Evolutionary conservation across 2,888 invertebrate genomes (phyloP).

Genomic region (Drosophila multiciliata): DNA sequence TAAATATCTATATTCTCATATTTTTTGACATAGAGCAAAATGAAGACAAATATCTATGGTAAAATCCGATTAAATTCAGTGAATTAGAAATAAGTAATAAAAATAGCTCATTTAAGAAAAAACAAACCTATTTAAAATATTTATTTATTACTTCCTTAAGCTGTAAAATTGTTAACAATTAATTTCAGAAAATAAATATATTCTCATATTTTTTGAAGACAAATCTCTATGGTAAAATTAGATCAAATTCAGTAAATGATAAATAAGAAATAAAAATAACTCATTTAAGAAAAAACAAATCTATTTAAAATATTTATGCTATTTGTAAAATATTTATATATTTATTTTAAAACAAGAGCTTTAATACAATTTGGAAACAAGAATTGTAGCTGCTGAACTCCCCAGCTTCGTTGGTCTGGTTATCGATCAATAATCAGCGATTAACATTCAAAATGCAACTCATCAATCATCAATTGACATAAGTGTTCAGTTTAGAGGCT

Average conservation of each 20-base stretch:
- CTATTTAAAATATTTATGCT: not conserved
- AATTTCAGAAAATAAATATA: no score
- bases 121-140: not conserved
- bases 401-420: conserved; percentile 10
- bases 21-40: not conserved
- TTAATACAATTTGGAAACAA: not conserved
- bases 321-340: not conserved
- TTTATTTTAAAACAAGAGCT: not conserved
- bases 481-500: conserved; percentile 53
- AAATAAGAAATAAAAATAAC: not conserved
- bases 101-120: not conserved
- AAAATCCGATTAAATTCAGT: not conserved
- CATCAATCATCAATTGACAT: conserved; percentile 67
- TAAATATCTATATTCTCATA: not conserved
- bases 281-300: not conserved
- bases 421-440: conserved; percentile 33
- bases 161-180: no score
- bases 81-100: not conserved
- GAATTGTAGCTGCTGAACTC: not conserved
- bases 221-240: no score
- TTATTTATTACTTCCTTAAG: not conserved
- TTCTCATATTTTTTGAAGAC: no score
- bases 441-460: conserved; percentile 29
- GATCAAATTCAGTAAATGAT: not conserved
- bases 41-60: not conserved